phyloP scores from a whole-genome alignment of 2,113 vertebrate species.

The Spea multiplicata region DNA sequence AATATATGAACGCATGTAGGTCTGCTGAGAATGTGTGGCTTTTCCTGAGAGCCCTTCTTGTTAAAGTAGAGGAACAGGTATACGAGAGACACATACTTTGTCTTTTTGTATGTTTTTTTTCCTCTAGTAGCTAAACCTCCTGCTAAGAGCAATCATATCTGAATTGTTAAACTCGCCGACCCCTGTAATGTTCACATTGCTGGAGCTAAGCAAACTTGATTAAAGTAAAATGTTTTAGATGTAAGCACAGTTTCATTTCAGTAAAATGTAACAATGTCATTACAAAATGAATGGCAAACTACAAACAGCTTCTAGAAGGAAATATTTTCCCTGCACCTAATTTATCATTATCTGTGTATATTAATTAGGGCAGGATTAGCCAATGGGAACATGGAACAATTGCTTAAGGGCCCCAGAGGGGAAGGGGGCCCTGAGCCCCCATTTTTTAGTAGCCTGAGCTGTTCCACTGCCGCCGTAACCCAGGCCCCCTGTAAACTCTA shows the following conservation, averaged over 20 bases:
- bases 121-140: conserved; percentile 30
- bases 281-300: neutral
- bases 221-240: conserved; percentile 37
- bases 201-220: conserved; percentile 41
- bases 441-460: too few relatives aligned
- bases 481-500: too few relatives aligned
- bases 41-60: neutral
- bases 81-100: neutral
- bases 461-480: too few relatives aligned
- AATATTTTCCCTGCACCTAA: too few relatives aligned
- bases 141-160: conserved; percentile 46
- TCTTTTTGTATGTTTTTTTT: conserved; percentile 10
- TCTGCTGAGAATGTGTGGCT: neutral
- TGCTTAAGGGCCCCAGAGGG: too few relatives aligned
- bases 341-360: too few relatives aligned
- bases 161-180: conserved; percentile 24
- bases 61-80: neutral
- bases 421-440: too few relatives aligned
- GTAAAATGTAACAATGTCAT: neutral
- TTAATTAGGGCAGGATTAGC: too few relatives aligned
- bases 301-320: too few relatives aligned
- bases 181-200: conserved; percentile 31
- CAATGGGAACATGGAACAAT: too few relatives aligned
- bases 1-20: too few relatives aligned
- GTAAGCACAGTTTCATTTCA: conserved; percentile 24